Evolutionary conservation across 2,113 vertebrate species (phyloP).

Genomic region (Paracanthobrama guichenoti): DNA sequence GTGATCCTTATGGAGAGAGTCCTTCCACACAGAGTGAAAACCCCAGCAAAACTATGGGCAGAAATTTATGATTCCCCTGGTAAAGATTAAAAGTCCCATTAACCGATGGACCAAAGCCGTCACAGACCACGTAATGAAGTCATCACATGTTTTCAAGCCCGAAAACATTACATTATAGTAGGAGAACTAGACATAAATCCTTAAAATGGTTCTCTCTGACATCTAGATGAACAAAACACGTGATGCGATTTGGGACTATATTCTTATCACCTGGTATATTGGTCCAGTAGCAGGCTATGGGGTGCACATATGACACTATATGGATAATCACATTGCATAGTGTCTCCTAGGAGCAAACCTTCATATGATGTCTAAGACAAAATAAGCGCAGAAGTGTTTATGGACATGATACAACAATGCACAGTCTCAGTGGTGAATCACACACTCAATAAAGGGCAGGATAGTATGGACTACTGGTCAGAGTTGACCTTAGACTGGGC

Average conservation of each 20-base stretch:
- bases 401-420: not conserved
- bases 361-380: not conserved
- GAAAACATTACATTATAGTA: not conserved
- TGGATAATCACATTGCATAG: not conserved
- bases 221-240: not conserved
- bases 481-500: too few species aligned
- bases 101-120: not conserved
- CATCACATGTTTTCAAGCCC: not conserved
- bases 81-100: conserved; percentile 20
- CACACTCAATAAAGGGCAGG: too few species aligned
- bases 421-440: too few species aligned
- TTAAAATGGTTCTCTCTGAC: not conserved
- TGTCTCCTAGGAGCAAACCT: not conserved
- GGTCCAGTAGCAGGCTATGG: not conserved
- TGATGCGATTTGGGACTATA: not conserved
- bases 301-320: conserved; percentile 3
- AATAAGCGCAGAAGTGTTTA: not conserved
- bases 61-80: conserved; percentile 1
- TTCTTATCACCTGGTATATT: conserved; percentile 11
- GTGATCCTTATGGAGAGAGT: not conserved
- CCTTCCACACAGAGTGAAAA: conserved; percentile 8
- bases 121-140: conserved; percentile 7
- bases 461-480: too few species aligned
- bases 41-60: not conserved
- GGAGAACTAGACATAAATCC: conserved; percentile 12